Evolutionary conservation across 2,797 vertebrate genomes (phyloP).

Genomic region (Australoheros facetus): DNA sequence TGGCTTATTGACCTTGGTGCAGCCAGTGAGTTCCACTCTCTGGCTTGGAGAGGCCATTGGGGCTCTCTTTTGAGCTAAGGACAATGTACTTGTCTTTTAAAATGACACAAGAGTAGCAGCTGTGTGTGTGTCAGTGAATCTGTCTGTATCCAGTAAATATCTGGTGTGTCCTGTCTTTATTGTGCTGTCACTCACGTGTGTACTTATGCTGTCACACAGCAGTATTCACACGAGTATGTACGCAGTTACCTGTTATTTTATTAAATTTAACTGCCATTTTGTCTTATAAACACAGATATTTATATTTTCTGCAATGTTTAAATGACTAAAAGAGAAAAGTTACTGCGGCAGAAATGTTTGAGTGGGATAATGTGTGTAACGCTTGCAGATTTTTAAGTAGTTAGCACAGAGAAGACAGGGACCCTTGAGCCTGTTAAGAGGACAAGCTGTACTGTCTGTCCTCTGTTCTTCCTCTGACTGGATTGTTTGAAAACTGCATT

Average conservation of each 20-base stretch:
- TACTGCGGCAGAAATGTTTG: background rate
- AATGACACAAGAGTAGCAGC: constrained; percentile 39
- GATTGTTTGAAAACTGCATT: constrained; percentile 38
- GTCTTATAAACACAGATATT: background rate
- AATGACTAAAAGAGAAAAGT: background rate
- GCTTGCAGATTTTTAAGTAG: constrained; percentile 34
- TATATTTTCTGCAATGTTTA: background rate
- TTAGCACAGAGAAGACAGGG: constrained; percentile 22
- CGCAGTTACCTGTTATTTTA: background rate
- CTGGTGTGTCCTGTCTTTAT: constrained; percentile 32
- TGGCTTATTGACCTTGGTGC: constrained; percentile 46
- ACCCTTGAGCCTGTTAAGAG: constrained; percentile 51
- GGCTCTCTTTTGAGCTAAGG: background rate
- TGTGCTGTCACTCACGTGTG: constrained; percentile 25
- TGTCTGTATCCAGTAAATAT: constrained; percentile 28
- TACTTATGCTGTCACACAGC: background rate
- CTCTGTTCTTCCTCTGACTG: constrained; percentile 28
- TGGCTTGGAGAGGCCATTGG: constrained; percentile 42
- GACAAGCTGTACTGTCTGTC: constrained; percentile 31
- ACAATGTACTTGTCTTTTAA: constrained; percentile 17
- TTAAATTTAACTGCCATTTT: background rate
- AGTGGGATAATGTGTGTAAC: constrained; percentile 15
- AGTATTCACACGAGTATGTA: background rate
- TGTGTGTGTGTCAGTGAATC: constrained; percentile 39
- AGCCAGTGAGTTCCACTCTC: constrained; percentile 26